Evolutionary conservation across 2,113 vertebrate genomes (phyloP), one percentile per base, ranked within the genome.

Genomic region (Muntiacus reevesi): DNA sequence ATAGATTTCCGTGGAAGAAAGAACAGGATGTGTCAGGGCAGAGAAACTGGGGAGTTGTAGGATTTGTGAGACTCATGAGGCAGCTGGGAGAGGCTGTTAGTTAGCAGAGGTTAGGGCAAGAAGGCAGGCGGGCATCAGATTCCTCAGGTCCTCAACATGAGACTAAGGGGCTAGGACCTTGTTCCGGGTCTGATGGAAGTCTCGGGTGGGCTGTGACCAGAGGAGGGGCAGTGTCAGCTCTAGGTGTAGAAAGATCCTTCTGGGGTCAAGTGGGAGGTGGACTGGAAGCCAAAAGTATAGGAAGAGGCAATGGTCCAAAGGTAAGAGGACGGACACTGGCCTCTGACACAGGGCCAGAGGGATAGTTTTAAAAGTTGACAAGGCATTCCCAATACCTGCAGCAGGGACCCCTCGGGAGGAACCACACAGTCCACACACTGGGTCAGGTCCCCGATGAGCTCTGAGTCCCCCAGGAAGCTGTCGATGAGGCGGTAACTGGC

Each of bases 401-500:
- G 98, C 12, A 98, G 83, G 40, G 97, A 27, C 0, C 98, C 98
- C 83, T 99, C 98, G 0, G 99, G 98, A 17, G 99, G 98, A 81
- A 99, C 96, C 54, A 99, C 96, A 4, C 99, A 99, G 98, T 99
- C 99, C 7, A 99, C 99, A 25, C 99, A 99, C 97, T 99, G 99
- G 0, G 99, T 99, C 96, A 99, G 98, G 97, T 99, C 98, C 40
- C 99, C 99, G 36, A 99, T 98, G 86, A 99, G 99, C 94, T 99
- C 99, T 0, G 97, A 96, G 3, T 98, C 98, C 62, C 98, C 99
- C 96, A 99, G 95, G 89, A 99, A 99, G 97, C 99, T 98, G 97
- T 99, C 99, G 0, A 99, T 99, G 91, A 99, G 98, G 96, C 95
- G 78, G 92, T 99, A 99, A 97, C 99, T 99, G 88, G 99, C 99